These are phyloP conservation scores for Archocentrus centrarchus DNA, from an alignment of 2,113 vertebrate species.

Conservation along the genomic window DNA sequence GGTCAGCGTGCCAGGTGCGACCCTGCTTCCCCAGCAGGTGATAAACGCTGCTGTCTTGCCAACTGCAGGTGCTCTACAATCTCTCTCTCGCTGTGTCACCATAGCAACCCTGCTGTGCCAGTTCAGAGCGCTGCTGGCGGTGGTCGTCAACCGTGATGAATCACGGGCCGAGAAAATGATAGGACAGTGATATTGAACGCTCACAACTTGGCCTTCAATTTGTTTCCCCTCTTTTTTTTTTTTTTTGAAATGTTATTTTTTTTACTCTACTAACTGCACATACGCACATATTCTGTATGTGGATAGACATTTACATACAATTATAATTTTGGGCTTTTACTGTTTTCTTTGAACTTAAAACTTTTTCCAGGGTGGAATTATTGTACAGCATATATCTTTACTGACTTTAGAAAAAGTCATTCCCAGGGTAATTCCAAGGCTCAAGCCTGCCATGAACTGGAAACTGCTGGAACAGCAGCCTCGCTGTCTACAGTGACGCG, in stretches of 20 bases:
- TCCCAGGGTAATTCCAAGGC: neutral
- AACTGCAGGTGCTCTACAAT: conserved; percentile 41
- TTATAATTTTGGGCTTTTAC: neutral
- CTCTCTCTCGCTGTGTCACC: conserved; percentile 31
- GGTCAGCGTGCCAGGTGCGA: conserved; percentile 44
- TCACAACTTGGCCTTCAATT: conserved; percentile 24
- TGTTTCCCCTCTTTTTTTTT: neutral
- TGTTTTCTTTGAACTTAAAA: too few relatives aligned
- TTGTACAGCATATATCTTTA: neutral
- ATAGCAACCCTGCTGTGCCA: conserved; percentile 46
- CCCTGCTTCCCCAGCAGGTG: conserved; percentile 48
- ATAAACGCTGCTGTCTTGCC: conserved; percentile 48
- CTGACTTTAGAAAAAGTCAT: neutral
- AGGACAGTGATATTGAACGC: conserved; percentile 31
- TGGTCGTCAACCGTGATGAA: conserved; percentile 36
- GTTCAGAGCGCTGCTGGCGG: conserved; percentile 19
- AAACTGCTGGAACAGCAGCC: neutral
- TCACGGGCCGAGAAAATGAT: conserved; percentile 44
- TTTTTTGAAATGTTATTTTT: neutral
- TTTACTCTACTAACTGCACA: neutral
- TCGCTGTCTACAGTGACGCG: neutral
- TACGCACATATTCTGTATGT: neutral
- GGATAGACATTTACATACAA: neutral
- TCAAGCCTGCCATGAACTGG: neutral
- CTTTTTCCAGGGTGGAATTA: too few relatives aligned